Evolutionary conservation across 2,797 vertebrate genomes (phyloP), one percentile per base, ranked within the genome.

Genomic region (Taenioides sp.): DNA sequence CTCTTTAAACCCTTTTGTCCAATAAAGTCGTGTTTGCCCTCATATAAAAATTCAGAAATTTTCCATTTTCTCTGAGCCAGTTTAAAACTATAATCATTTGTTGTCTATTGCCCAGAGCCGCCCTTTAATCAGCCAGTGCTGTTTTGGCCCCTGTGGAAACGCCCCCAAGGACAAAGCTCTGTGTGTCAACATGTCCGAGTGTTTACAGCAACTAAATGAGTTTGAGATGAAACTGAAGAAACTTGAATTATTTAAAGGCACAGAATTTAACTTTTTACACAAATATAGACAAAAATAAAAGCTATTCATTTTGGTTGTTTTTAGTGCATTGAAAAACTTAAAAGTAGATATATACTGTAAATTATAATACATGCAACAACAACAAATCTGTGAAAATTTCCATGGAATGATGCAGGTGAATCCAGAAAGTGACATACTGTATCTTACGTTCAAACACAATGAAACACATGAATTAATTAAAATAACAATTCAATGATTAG

Each of bases 121-220:
- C 69, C 50, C 7, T 69, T 69, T 20, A 28, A 16, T 65, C 28
- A 61, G 25, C 9, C 16, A 43, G 57, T 22, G 34, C 52, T 66
- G 23, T 69, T 59, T 57, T 65, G 60, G 23, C 60, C 43, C 12
- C 65, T 61, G 68, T 65, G 47, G 43, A 23, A 54, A 63, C 54
- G 40, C n/a, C 18, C 67, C 58, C 27, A 31, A 71, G 57, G 69
- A 67, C 55, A 70, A 37, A n/a, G 2, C 64, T 7, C 63, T 3
- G 12, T 58, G 27, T 61, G 28, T 65, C 62, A 54, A n/a, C 58
- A n/a, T 58, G 3, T 66, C 20, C 55, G 14, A 9, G 20, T 5
- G 52, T 34, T 40, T 50, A 31, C 25, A 27, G 23, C 9, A 37
- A 31, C 49, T 47, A 55, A 72, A 69, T 57, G 37, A 37, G 37